Evolutionary conservation across 2,113 vertebrate genomes (phyloP).

Genomic region (Talpa occidentalis): DNA sequence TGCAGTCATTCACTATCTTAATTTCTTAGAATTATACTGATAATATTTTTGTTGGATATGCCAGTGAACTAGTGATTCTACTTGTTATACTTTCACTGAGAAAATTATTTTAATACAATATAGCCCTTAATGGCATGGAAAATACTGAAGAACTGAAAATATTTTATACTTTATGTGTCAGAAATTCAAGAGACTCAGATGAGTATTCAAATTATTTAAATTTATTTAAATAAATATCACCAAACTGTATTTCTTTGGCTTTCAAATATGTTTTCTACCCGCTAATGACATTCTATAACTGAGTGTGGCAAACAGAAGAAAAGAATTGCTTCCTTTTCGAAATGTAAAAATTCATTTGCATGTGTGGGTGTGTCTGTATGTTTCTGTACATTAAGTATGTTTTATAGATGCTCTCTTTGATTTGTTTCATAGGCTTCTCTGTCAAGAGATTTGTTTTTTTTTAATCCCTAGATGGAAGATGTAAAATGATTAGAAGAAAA

Average conservation of each 20-base stretch:
- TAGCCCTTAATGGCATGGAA: background rate
- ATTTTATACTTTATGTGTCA: background rate
- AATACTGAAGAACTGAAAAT: background rate
- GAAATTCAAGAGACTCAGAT: background rate
- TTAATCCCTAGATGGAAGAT: background rate
- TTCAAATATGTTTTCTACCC: background rate
- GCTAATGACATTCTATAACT: background rate
- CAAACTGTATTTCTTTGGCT: background rate
- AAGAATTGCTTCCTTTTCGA: background rate
- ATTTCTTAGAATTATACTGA: background rate
- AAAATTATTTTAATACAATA: background rate
- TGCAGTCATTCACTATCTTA: background rate
- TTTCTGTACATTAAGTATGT: background rate
- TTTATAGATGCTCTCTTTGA: constrained; percentile 1
- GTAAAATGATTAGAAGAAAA: constrained; percentile 4
- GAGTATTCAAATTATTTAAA: background rate
- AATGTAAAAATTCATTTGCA: background rate
- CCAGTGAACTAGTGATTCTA: background rate
- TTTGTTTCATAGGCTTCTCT: background rate
- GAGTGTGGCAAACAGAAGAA: background rate
- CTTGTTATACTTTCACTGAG: background rate
- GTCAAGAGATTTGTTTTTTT: background rate
- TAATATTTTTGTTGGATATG: background rate
- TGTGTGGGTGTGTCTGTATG: background rate
- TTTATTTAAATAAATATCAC: background rate